Evolutionary conservation across 1,140 invertebrate genomes (phyloP).

Genomic region (Drosophila virilis): DNA sequence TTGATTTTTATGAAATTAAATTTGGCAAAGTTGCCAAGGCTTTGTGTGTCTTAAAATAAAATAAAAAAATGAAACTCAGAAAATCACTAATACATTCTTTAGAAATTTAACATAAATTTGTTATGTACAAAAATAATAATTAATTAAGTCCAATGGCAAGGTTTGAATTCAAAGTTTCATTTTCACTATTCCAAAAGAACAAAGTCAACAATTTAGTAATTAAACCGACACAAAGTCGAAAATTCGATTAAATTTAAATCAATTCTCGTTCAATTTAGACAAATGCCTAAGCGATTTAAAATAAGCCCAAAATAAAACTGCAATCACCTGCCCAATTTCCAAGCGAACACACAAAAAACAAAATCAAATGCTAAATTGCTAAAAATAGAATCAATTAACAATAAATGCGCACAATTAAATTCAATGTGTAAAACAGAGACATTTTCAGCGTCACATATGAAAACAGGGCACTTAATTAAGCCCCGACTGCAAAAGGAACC

Average conservation of each 20-base stretch:
- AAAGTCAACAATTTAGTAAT: conserved; percentile 8
- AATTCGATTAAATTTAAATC: conserved; percentile 70
- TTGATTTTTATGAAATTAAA: no score
- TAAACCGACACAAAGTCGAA: conserved; percentile 7
- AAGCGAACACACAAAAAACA: conserved; percentile 13
- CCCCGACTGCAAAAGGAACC: conserved; percentile 11
- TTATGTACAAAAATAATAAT: no score
- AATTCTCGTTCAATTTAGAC: conserved; percentile 73
- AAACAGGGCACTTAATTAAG: conserved; percentile 75
- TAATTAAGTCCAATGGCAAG: no score
- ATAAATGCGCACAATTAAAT: conserved; percentile 75
- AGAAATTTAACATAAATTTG: no score
- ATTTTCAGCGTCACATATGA: conserved; percentile 36
- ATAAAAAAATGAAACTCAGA: no score
- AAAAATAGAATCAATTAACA: conserved; percentile 81
- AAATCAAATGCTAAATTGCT: conserved; percentile 40
- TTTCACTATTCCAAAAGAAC: conserved; percentile 5
- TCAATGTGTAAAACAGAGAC: conserved; percentile 34
- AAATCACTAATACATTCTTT: no score
- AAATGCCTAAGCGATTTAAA: conserved; percentile 66
- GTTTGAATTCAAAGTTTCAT: not conserved
- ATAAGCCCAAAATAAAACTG: conserved; percentile 50
- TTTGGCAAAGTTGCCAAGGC: no score
- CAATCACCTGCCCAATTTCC: conserved; percentile 46
- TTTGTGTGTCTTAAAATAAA: no score